These are phyloP conservation scores for Gastrophysa polygoni DNA, from an alignment of 2,888 invertebrate genomes.

Conservation along the genomic window DNA sequence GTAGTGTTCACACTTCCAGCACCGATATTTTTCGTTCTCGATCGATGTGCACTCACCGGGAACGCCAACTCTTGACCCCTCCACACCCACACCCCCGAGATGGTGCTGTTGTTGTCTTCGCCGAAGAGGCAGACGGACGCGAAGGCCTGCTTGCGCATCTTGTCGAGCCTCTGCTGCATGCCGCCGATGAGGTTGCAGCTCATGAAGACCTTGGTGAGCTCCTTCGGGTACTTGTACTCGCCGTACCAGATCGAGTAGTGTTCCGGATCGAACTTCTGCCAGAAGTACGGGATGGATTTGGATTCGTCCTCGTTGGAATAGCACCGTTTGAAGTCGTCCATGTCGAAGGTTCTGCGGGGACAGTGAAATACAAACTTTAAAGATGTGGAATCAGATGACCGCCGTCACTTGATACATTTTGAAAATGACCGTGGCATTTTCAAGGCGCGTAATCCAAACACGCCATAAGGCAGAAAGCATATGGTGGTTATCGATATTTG, in stretches of 20 bases:
- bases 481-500: no score
- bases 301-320: conserved; percentile 97
- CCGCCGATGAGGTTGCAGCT: conserved; percentile 97
- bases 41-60: conserved; percentile 65
- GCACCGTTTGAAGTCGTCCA: conserved; percentile 96
- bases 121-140: conserved; percentile 95
- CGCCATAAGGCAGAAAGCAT: no score
- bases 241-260: conserved; percentile 97
- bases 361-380: no score
- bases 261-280: conserved; percentile 96
- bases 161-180: conserved; percentile 98
- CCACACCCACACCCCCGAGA: conserved; percentile 99
- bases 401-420: no score
- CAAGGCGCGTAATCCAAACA: no score
- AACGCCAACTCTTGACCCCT: conserved; percentile 94
- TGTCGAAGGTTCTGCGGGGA: conserved; percentile 87
- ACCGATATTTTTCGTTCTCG: no score
- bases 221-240: conserved; percentile 95
- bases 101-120: conserved; percentile 86
- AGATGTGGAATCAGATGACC: no score
- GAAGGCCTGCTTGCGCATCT: conserved; percentile 96
- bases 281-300: conserved; percentile 96
- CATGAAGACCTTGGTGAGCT: conserved; percentile 83
- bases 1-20: no score
- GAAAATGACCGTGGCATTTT: no score